Evolutionary conservation across 2,113 vertebrate species (phyloP).

Genomic region (Percopsis transmontana): DNA sequence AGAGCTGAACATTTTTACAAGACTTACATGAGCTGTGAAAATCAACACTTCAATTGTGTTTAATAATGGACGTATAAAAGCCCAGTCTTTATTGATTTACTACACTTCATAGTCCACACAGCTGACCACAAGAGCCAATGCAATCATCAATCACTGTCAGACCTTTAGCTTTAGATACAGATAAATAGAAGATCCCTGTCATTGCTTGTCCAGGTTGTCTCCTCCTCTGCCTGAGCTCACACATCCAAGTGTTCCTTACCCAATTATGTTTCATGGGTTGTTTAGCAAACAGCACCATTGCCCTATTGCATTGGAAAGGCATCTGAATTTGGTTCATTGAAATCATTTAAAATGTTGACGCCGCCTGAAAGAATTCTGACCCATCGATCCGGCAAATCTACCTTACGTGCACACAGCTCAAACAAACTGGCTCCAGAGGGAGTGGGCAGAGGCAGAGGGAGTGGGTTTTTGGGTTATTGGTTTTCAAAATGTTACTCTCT

Average conservation of each 20-base stretch:
- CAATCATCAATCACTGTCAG: conserved; percentile 4
- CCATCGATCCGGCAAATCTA: too few relatives aligned
- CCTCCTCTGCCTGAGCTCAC: not conserved
- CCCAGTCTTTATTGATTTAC: conserved; percentile 10
- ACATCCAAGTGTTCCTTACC: not conserved
- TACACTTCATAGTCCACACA: conserved; percentile 5
- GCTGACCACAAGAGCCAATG: conserved; percentile 7
- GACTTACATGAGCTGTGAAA: not conserved
- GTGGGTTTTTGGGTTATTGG: too few relatives aligned
- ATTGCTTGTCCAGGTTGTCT: not conserved
- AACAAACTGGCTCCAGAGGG: too few relatives aligned
- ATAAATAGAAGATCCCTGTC: conserved; percentile 1
- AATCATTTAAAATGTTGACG: too few relatives aligned
- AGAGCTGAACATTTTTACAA: conserved; percentile 28
- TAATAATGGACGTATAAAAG: conserved; percentile 29
- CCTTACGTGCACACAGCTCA: too few relatives aligned
- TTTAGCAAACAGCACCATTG: not conserved
- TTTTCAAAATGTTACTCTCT: too few relatives aligned
- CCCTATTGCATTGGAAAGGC: not conserved
- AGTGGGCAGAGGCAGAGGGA: too few relatives aligned
- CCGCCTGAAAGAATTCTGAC: too few relatives aligned
- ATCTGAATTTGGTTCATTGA: not conserved
- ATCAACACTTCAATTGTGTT: conserved; percentile 15
- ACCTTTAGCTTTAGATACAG: conserved; percentile 2
- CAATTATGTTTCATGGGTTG: not conserved